These are phyloP conservation scores for Andrena praecox DNA, from an alignment of 2,888 invertebrate species.

Conservation along the genomic window DNA sequence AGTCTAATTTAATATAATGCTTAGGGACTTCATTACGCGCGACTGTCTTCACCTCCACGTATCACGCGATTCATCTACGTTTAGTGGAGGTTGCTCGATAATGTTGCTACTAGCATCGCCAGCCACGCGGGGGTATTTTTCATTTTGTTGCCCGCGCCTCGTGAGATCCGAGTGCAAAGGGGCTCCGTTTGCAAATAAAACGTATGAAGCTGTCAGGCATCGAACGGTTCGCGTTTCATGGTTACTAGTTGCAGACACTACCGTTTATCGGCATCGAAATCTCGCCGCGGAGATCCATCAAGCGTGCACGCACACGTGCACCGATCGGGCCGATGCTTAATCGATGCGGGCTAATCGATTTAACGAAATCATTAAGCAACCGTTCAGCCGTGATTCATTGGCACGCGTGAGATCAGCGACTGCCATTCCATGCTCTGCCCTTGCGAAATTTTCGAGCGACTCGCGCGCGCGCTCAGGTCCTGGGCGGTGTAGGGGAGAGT, in stretches of 20 bases:
- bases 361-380: constrained; percentile 61
- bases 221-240: constrained; percentile 31
- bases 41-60: not conserved
- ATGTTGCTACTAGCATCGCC: not conserved
- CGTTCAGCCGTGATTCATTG: constrained; percentile 42
- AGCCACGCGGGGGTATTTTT: not conserved
- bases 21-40: not conserved
- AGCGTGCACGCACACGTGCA: constrained; percentile 23
- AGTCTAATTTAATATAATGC: not conserved
- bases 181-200: not conserved
- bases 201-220: constrained; percentile 6
- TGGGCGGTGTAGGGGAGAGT: no score
- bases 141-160: not conserved
- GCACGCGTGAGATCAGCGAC: not conserved
- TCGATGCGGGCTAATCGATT: constrained; percentile 58
- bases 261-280: constrained; percentile 28
- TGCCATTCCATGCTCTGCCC: not conserved
- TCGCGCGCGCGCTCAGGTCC: not conserved
- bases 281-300: constrained; percentile 39
- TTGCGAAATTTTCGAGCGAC: constrained; percentile 1
- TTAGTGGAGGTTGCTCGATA: not conserved
- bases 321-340: constrained; percentile 45
- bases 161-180: not conserved
- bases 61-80: not conserved
- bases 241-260: constrained; percentile 24